These are phyloP conservation scores for Caenorhabditis sp. DNA, from an alignment of 2,888 invertebrate species.

Conservation along the genomic window DNA sequence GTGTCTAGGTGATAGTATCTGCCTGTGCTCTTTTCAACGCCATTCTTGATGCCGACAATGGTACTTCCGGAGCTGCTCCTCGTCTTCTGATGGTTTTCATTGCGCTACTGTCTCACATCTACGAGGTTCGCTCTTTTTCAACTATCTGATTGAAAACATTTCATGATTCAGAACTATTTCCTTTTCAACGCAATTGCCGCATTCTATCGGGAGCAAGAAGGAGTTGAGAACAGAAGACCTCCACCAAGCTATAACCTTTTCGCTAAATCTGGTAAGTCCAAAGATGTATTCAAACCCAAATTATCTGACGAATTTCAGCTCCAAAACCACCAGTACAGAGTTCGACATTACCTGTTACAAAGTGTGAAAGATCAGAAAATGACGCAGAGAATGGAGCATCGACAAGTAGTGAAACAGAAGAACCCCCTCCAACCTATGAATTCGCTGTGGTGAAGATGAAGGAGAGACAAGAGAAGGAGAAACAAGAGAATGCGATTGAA, in stretches of 20 bases:
- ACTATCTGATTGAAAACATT: too few relatives aligned
- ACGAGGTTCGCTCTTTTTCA: slow-evolving; percentile 47
- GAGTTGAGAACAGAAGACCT: slow-evolving; percentile 50
- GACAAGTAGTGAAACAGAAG: not conserved
- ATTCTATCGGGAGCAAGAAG: slow-evolving; percentile 61
- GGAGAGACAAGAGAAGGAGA: slow-evolving; percentile 14
- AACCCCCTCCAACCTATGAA: slow-evolving; percentile 51
- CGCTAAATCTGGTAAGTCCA: slow-evolving; percentile 40
- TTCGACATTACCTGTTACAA: not conserved
- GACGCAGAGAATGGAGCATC: slow-evolving; percentile 32
- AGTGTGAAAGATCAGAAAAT: slow-evolving; percentile 15
- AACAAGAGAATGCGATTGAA: slow-evolving; percentile 18
- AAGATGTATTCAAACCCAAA: not conserved
- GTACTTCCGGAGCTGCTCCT: slow-evolving; percentile 46
- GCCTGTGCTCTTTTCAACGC: slow-evolving; percentile 67
- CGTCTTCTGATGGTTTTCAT: slow-evolving; percentile 59
- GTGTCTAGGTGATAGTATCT: slow-evolving; percentile 54
- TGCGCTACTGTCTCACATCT: slow-evolving; percentile 59
- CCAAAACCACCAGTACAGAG: slow-evolving; percentile 17
- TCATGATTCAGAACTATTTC: slow-evolving; percentile 66
- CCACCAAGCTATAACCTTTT: slow-evolving; percentile 66
- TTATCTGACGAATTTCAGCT: slow-evolving; percentile 20
- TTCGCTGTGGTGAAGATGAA: slow-evolving; percentile 58
- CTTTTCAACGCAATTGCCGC: slow-evolving; percentile 70
- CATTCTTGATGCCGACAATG: slow-evolving; percentile 64